phyloP scores from a whole-genome alignment of 2,888 invertebrate species.

The Nomada ferruginata region DNA sequence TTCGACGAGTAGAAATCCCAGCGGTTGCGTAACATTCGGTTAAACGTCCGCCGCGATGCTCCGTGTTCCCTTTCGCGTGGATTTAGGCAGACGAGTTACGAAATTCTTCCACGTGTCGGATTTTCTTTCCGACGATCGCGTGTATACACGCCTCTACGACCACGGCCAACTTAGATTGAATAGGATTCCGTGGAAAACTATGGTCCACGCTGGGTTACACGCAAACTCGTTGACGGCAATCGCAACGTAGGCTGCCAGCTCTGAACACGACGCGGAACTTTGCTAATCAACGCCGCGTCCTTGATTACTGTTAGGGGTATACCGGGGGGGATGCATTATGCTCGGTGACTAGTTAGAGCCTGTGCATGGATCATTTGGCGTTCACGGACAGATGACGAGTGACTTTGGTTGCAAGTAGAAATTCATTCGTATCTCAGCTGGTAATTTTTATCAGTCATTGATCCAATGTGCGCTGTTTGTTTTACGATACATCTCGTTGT shows the following conservation, averaged over 20 bases:
- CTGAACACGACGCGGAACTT: constrained; percentile 60
- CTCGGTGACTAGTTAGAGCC: constrained; percentile 27
- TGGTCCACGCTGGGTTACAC: constrained; percentile 47
- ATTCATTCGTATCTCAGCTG: background rate
- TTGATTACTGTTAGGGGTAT: constrained; percentile 72
- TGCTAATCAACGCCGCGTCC: constrained; percentile 71
- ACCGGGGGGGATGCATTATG: constrained; percentile 42
- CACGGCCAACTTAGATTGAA: constrained; percentile 48
- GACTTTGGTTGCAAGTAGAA: constrained; percentile 12
- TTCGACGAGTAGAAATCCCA: constrained; percentile 6
- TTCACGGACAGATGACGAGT: constrained; percentile 3
- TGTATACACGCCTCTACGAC: background rate
- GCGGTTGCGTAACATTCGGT: constrained; percentile 34
- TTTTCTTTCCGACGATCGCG: background rate
- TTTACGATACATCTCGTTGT: background rate
- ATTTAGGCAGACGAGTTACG: constrained; percentile 36
- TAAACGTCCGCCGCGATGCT: constrained; percentile 8
- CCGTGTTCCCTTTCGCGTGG: constrained; percentile 21
- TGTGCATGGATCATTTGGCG: constrained; percentile 44
- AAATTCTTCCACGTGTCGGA: constrained; percentile 35
- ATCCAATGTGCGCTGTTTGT: background rate
- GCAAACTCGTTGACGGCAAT: constrained; percentile 18
- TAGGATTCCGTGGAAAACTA: constrained; percentile 38
- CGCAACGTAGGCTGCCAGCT: constrained; percentile 36
- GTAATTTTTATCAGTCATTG: background rate